phyloP scores from a whole-genome alignment of 2,797 vertebrate species.

The Melopsittacus undulatus region DNA sequence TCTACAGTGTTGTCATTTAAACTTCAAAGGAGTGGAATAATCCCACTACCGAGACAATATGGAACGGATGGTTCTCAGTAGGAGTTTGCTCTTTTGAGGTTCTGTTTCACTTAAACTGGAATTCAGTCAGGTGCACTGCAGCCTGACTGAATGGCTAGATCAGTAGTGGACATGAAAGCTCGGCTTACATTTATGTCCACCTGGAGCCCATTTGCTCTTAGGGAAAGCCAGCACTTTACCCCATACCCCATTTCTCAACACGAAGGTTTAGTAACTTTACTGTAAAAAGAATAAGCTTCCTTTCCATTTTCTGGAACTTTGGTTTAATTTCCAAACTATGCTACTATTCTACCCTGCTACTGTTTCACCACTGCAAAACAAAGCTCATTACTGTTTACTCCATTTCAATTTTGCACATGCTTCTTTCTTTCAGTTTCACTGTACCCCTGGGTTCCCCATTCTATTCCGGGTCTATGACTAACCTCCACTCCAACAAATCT shows the following conservation, averaged over 20 bases:
- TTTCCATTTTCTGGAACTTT: not conserved
- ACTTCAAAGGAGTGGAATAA: not conserved
- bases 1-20: not conserved
- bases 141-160: not conserved
- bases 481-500: not conserved
- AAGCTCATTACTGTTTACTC: not conserved
- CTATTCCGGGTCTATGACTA: not conserved
- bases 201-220: not conserved
- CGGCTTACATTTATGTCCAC: not conserved
- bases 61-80: not conserved
- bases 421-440: not conserved
- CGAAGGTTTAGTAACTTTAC: not conserved
- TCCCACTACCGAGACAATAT: fast-evolving
- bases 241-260: fast-evolving
- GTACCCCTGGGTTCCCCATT: not conserved
- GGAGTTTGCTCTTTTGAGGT: not conserved
- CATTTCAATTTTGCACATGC: not conserved
- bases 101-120: not conserved
- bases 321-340: not conserved
- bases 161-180: not conserved
- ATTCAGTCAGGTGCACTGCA: not conserved
- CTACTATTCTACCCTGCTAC: not conserved
- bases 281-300: not conserved
- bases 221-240: not conserved
- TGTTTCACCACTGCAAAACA: not conserved